Percentiles rank a stretch among this genome's conserved stretches.
These are phyloP conservation scores for Hycleus phaleratus DNA, from an alignment of 1,140 invertebrate genomes.

Conservation along the genomic window DNA sequence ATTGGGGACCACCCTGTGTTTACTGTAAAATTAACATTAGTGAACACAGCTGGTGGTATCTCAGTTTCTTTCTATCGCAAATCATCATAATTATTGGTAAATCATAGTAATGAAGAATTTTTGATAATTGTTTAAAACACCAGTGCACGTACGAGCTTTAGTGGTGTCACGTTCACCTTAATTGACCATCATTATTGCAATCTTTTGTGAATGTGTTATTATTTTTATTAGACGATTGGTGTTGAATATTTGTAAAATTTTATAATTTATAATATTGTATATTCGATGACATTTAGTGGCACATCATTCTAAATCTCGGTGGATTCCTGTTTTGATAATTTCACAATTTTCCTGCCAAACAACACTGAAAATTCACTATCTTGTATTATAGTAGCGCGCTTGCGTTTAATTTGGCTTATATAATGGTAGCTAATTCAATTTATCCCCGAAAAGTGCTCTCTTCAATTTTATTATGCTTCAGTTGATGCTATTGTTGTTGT, in stretches of 20 bases:
- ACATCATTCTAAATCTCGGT: background rate
- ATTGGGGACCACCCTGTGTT: slow-evolving; percentile 92
- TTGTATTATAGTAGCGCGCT: background rate
- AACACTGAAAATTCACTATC: too few species aligned
- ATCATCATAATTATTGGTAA: background rate
- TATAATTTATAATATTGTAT: too few species aligned
- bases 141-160: background rate
- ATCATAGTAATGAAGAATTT: too few species aligned
- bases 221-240: too few species aligned
- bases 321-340: background rate
- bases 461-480: too few species aligned
- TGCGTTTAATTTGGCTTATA: background rate
- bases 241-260: too few species aligned
- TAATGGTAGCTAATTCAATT: slow-evolving; percentile 13
- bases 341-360: slow-evolving; percentile 1
- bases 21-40: slow-evolving; percentile 66
- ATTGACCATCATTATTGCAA: slow-evolving; percentile 4
- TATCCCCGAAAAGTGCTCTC: background rate
- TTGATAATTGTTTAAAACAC: background rate
- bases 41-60: slow-evolving; percentile 99
- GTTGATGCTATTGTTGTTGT: too few species aligned
- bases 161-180: slow-evolving; percentile 4
- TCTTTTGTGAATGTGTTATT: background rate
- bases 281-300: slow-evolving; percentile 7
- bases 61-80: slow-evolving; percentile 63